phyloP scores from a whole-genome alignment of 1,140 invertebrate genomes.

The Pteromalus puparum region DNA sequence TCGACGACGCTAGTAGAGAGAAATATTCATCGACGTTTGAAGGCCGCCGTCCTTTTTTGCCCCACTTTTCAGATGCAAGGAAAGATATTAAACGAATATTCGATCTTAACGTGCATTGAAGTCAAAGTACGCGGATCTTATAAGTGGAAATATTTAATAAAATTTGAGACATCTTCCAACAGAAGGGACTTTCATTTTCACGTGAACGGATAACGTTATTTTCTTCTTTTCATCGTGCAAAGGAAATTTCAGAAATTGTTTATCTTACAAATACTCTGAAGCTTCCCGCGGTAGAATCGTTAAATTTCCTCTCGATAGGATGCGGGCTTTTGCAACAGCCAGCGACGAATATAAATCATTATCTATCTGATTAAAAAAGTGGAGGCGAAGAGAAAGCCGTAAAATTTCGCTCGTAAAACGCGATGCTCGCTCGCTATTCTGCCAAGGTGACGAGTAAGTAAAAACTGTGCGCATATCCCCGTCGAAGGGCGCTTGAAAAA shows the following conservation, averaged over 20 bases:
- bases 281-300: background rate
- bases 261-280: too few relatives aligned
- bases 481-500: background rate
- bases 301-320: background rate
- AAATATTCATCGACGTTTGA: conserved; percentile 42
- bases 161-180: too few relatives aligned
- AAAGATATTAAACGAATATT: conserved; percentile 45
- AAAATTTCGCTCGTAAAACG: conserved; percentile 38
- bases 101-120: conserved; percentile 16
- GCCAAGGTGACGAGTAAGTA: conserved; percentile 35
- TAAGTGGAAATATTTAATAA: conserved; percentile 22
- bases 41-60: background rate
- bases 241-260: too few relatives aligned
- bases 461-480: background rate
- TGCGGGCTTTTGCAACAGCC: background rate
- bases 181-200: background rate
- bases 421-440: background rate
- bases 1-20: background rate
- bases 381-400: conserved; percentile 15
- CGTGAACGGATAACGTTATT: background rate
- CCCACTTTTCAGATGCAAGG: background rate
- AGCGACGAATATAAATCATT: conserved; percentile 43
- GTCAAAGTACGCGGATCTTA: conserved; percentile 24
- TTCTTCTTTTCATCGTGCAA: background rate
- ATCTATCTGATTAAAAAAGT: conserved; percentile 51